Percentiles rank a stretch among this genome's conserved stretches.
These are phyloP conservation scores for Typhlomys cinereus DNA, from an alignment of 2,113 vertebrate species.

Conservation along the genomic window DNA sequence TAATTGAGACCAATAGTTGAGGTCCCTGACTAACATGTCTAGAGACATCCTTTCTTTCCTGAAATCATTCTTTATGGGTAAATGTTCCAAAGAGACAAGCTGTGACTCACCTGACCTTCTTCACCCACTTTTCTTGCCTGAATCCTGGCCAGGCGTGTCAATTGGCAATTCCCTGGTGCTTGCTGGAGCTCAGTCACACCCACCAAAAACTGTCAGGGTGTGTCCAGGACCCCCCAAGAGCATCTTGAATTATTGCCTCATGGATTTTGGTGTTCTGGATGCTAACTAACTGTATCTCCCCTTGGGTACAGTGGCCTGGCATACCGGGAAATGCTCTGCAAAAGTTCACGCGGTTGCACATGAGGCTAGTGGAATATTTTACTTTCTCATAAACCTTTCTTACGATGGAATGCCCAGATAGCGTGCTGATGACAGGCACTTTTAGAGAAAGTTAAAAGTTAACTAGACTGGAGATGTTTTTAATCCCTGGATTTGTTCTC, in stretches of 20 bases:
- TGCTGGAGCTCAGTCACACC: background rate
- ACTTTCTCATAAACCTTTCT: conserved; percentile 68
- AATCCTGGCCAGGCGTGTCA: rapidly evolving
- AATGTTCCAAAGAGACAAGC: background rate
- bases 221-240: background rate
- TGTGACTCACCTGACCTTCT: background rate
- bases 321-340: background rate
- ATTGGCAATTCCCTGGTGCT: no score
- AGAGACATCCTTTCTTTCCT: background rate
- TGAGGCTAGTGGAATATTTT: conserved; percentile 27
- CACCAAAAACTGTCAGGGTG: background rate
- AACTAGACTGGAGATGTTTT: conserved; percentile 70
- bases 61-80: background rate
- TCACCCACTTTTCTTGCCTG: background rate
- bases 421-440: conserved; percentile 54
- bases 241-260: background rate
- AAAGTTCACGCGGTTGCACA: background rate
- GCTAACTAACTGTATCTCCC: background rate
- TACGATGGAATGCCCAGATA: conserved; percentile 73
- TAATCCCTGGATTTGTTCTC: conserved; percentile 70
- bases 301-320: no score
- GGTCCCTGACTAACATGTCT: rapidly evolving
- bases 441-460: conserved; percentile 72
- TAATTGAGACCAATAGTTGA: rapidly evolving
- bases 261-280: background rate